Base-by-base conservation (phyloP, 2,113 vertebrate species). In the Gymnogyps californianus region DNA sequence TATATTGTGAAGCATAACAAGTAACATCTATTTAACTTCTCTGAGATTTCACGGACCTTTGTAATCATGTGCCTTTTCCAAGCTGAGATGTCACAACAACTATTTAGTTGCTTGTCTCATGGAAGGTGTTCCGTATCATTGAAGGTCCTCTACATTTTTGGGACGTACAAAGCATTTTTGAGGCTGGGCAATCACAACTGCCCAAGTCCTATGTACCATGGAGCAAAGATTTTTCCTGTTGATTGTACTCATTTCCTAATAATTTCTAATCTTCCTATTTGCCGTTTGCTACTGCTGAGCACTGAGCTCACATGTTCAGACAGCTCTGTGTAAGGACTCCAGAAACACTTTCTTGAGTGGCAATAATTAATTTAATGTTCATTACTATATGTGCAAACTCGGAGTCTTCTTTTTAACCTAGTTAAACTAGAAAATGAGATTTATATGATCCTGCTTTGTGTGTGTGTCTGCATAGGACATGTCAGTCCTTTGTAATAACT, bases 341-440 rank as follows among this genome's bases (percentile, higher is more conserved):
- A 3, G 65, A 70, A 96, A 82, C 49, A 29, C 7, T 71, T 89
- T 26, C 74, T 72, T 69, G 52, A 95, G 49, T 32, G 49, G 44
- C 44, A 93, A 46, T 34, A 93, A 89, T 78, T 83, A 80, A 76
- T 85, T 64, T 87, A 44, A 90, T 18, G 16, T 44, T 93, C 65
- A 52, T 75, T 85, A 72, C 40, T 83, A 10, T 38, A 29, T 54
- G 38, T 74, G 70, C 34, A 80, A 80, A 83, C 65, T 82, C 4
- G 1, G 18, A 79, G 28, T 66, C 66, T 44, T 93, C 28, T 71
- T 89, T 83, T 81, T 76, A 86, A 93, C 64, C 42, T n/a, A 69
- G 61, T 52, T 90, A 90, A 69, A 88, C 19, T 49, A 90, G 49
- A 65, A 95, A 96, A 96, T 85, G 28, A 94, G 64, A 90, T 76